Percentiles rank a stretch among this genome's conserved stretches.
Evolutionary conservation across 1,140 invertebrate species (phyloP).

Genomic region (Adelges cooleyi): DNA sequence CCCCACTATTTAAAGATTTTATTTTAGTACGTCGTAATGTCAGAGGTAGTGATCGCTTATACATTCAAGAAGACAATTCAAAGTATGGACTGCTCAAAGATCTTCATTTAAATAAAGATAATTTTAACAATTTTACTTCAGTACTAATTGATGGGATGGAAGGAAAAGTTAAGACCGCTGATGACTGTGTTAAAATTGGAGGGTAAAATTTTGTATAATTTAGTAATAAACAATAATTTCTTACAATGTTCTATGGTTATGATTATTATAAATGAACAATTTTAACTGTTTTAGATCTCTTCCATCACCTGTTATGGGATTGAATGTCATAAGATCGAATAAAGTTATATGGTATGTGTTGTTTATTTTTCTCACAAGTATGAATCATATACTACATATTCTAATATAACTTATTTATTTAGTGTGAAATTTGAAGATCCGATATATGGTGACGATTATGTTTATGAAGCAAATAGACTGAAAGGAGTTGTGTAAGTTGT

Average conservation of each 20-base stretch:
- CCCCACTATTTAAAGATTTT: background rate
- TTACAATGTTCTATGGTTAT: background rate
- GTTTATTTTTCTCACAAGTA: conserved; percentile 32
- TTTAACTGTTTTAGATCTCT: conserved; percentile 42
- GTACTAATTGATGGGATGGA: conserved; percentile 57
- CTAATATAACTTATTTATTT: conserved; percentile 33
- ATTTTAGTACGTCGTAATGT: conserved; percentile 44
- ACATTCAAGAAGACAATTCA: conserved; percentile 45
- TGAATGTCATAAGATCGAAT: conserved; percentile 46
- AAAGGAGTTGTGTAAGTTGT: conserved; percentile 40
- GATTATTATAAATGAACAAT: conserved; percentile 18
- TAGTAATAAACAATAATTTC: too few relatives aligned
- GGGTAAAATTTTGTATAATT: conserved; percentile 43
- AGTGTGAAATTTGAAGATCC: conserved; percentile 74
- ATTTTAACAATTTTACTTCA: conserved; percentile 42
- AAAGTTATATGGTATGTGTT: conserved; percentile 41
- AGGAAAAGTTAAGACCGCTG: conserved; percentile 57
- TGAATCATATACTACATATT: background rate
- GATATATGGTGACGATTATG: conserved; percentile 55
- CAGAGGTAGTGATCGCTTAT: conserved; percentile 47
- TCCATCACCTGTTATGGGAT: conserved; percentile 55
- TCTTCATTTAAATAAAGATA: conserved; percentile 50
- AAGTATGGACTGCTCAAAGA: conserved; percentile 58
- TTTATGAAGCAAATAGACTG: conserved; percentile 66
- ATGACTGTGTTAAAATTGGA: conserved; percentile 51